Evolutionary conservation across 1,140 invertebrate species (phyloP).

Genomic region (Grapholita molesta): DNA sequence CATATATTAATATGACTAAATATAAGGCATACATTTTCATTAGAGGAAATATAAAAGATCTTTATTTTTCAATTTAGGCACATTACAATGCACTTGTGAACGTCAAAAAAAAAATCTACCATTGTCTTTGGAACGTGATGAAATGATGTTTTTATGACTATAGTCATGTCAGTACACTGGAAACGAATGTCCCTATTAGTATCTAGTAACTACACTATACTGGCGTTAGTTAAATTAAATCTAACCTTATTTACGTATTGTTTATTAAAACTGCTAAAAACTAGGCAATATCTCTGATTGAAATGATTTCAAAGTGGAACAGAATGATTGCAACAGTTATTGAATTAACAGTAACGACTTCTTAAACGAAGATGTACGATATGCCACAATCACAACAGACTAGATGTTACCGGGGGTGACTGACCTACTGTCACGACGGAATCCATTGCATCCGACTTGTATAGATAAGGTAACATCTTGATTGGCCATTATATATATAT

Average conservation of each 20-base stretch:
- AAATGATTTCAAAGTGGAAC: neutral
- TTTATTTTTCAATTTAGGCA: too few species aligned
- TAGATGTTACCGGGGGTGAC: neutral
- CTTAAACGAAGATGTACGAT: constrained; percentile 8
- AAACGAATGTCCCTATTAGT: too few species aligned
- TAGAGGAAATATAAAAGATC: too few species aligned
- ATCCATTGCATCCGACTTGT: neutral
- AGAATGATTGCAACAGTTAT: neutral
- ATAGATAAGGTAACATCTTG: neutral
- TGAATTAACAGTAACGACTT: neutral
- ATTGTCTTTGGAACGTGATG: too few species aligned
- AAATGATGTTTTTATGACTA: too few species aligned
- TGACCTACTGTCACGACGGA: neutral
- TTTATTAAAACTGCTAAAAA: neutral
- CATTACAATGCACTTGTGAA: too few species aligned
- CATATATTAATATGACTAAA: neutral
- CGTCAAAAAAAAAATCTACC: too few species aligned
- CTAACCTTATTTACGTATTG: too few species aligned
- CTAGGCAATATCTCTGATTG: neutral
- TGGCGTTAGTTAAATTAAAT: too few species aligned
- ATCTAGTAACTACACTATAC: too few species aligned
- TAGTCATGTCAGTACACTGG: too few species aligned
- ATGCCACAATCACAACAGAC: neutral
- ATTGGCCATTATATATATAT: neutral
- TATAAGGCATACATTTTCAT: neutral